Base-by-base conservation (phyloP, 2,888 invertebrate species). In the Hirtodrosophila alboralis region DNA sequence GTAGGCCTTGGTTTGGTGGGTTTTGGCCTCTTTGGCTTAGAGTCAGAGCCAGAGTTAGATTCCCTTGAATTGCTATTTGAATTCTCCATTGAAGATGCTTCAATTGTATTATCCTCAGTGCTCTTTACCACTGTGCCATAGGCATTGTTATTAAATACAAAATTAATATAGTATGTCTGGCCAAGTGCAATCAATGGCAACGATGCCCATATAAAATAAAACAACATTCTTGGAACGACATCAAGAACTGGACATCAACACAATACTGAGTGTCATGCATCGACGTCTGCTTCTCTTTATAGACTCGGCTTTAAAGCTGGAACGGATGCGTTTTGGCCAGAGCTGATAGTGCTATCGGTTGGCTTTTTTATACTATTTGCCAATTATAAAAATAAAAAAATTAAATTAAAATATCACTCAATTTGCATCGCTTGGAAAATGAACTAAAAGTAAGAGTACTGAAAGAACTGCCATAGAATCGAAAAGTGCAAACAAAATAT, bases 161-260 rank as follows among this genome's bases (percentile, higher is more conserved):
- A 80, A 31, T 84, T 80, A 10, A 84, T 66, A 18, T 84, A 80
- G 48, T 80, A 80, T 0, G 77, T 65, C 45, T 80, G 84, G 8
- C 56, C 56, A 4, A 74, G 30, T 7, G 67, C 64, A 30, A 68
- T 16, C 49, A 49, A 12, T 1, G 68, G 63, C 33, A 65, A 21
- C 10, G 49, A 31, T 21, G 44, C 30, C 63, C 80, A 79, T n/a
- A 75, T 48, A 31, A 59, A 64, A 26, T 7, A 16, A 23, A 59
- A 30, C 47, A 70, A 48, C 70, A 64, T 70, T 27, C 10, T 51
- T 2, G 5, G n/a, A 5, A 12, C 31, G 14, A 28, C 16, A 37
- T 14, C 12, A 26, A 27, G 16, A 10, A 16, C 8, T 4, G 40
- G 8, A 6, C 41, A 28, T 7, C 28, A 8, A 12, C 6, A 12